These are phyloP conservation scores for Phocides pigmalion DNA, from an alignment of 1,140 invertebrate genomes.

Conservation along the genomic window DNA sequence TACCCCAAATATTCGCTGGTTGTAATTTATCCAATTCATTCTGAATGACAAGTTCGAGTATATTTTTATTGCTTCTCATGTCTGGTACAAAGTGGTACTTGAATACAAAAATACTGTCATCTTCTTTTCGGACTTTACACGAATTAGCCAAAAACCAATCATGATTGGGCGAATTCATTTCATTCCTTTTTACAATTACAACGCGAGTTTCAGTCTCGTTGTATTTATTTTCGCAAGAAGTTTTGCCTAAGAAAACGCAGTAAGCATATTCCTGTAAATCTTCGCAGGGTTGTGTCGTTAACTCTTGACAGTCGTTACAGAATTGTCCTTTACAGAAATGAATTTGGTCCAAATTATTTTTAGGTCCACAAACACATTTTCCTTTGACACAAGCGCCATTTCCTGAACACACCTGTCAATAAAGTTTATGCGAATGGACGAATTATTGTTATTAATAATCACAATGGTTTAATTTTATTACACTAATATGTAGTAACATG, in stretches of 20 bases:
- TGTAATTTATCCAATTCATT: slow-evolving; percentile 52
- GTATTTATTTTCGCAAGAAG: slow-evolving; percentile 84
- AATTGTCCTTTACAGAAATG: slow-evolving; percentile 86
- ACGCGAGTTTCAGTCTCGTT: slow-evolving; percentile 74
- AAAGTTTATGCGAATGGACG: not conserved
- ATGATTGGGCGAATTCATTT: slow-evolving; percentile 46
- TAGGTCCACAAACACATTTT: slow-evolving; percentile 82
- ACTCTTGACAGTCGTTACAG: slow-evolving; percentile 87
- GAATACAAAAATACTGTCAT: slow-evolving; percentile 53
- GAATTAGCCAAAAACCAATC: slow-evolving; percentile 44
- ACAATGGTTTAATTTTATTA: no score
- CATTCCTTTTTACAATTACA: slow-evolving; percentile 47
- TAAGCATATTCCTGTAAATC: slow-evolving; percentile 91
- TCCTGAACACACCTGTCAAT: slow-evolving; percentile 85
- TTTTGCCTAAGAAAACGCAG: slow-evolving; percentile 83
- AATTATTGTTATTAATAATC: not conserved
- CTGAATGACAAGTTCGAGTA: slow-evolving; percentile 56
- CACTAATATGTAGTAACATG: no score
- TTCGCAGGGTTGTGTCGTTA: slow-evolving; percentile 84
- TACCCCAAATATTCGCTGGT: slow-evolving; percentile 57
- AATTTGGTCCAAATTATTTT: slow-evolving; percentile 59
- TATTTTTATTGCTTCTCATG: not conserved
- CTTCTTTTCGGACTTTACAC: slow-evolving; percentile 52
- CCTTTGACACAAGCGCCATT: slow-evolving; percentile 88
- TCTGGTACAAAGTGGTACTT: slow-evolving; percentile 46